Base-by-base conservation (phyloP, 23 tunicate species). In the Clavelina lepadiformis region DNA sequence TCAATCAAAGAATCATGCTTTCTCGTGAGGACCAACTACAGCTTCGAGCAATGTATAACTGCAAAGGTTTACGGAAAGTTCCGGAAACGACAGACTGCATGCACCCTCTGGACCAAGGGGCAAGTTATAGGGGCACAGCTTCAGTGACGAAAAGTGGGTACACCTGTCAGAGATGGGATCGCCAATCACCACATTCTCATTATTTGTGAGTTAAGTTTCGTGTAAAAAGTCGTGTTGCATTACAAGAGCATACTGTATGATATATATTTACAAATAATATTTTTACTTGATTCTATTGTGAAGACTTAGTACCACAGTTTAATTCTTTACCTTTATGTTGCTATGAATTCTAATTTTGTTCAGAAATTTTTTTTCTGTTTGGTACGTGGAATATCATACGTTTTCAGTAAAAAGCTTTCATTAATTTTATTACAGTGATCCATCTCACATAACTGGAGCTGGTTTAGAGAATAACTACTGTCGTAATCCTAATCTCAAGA, bases 381-480 rank as follows among this genome's bases (percentile, higher is more conserved):
- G n/a, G n/a, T n/a, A n/a, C n/a, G n/a, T n/a, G n/a, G n/a, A n/a
- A n/a, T n/a, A n/a, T n/a, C n/a, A n/a, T n/a, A n/a, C n/a, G n/a
- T n/a, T n/a, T n/a, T n/a, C n/a, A n/a, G n/a, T n/a, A n/a, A n/a
- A n/a, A 61, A 23, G 3, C 37, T 65, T n/a, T n/a, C n/a, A n/a
- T n/a, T n/a, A n/a, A n/a, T n/a, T n/a, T n/a, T n/a, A 18, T 51
- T 26, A 32, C 6, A 68, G 74, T 33, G 24, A 41, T 32, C 74
- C 74, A 7, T 24, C 19, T 51, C 2, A 6, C 11, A 50, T 58
- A 11, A 73, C 78, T 44, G 78, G 68, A 5, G 56, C 58, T 25
- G 68, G 78, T 1, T 46, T 73, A 28, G 58, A 38, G 20, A 44
- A 73, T n/a, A 73, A 73, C 28, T 58, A 73, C 45, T 73, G 78